Evolutionary conservation across 2,888 invertebrate species (phyloP).

Genomic region (Odiellus spinosus): DNA sequence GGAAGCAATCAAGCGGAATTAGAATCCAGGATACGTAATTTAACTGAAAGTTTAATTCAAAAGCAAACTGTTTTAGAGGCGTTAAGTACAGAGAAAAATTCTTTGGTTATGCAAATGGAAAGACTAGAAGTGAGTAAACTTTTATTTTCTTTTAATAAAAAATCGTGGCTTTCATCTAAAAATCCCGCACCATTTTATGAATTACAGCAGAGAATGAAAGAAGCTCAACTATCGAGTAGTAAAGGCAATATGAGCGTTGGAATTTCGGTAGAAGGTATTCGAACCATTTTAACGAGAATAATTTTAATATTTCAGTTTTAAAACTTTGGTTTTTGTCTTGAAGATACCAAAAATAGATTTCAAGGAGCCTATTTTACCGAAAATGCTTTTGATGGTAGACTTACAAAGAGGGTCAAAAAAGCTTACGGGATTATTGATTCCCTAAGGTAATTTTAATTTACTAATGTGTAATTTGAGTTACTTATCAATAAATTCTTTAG

Average conservation of each 20-base stretch:
- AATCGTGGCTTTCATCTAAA: too few species aligned
- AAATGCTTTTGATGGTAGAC: slow-evolving; percentile 55
- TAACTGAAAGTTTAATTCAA: slow-evolving; percentile 67
- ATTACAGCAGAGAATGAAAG: slow-evolving; percentile 45
- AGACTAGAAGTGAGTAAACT: slow-evolving; percentile 45
- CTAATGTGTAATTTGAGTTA: neutral
- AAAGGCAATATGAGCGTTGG: slow-evolving; percentile 37
- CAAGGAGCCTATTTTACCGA: slow-evolving; percentile 48
- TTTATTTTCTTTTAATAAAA: slow-evolving; percentile 7
- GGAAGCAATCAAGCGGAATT: slow-evolving; percentile 32
- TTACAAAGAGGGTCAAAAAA: slow-evolving; percentile 55
- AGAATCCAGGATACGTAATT: slow-evolving; percentile 34
- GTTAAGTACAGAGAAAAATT: slow-evolving; percentile 67
- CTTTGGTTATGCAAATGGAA: slow-evolving; percentile 64
- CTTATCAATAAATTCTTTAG: slow-evolving; percentile 29
- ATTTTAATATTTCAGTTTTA: slow-evolving; percentile 56
- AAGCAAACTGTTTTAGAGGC: slow-evolving; percentile 73
- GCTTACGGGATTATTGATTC: slow-evolving; percentile 59
- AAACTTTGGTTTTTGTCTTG: too few species aligned
- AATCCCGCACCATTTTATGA: too few species aligned
- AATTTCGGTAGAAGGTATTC: slow-evolving; percentile 15
- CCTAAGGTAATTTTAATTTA: slow-evolving; percentile 37
- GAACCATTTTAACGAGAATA: slow-evolving; percentile 50
- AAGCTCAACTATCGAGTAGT: slow-evolving; percentile 38
- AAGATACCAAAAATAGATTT: too few species aligned